phyloP scores from a whole-genome alignment of 2,888 invertebrate genomes.

The Priocnemis perturbator region DNA sequence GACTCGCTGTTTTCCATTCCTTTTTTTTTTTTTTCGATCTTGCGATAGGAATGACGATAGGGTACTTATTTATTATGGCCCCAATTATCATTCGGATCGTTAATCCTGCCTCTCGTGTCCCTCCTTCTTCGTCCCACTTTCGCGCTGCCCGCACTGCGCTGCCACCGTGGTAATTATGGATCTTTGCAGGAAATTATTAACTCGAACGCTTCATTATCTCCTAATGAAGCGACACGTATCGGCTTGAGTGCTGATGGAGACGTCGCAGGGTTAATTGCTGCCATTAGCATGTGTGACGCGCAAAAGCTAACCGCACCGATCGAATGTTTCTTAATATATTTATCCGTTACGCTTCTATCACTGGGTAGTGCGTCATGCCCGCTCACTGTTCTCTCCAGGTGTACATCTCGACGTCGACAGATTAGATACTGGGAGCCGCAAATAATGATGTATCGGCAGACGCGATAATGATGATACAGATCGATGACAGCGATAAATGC shows the following conservation, averaged over 20 bases:
- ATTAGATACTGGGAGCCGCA: too few relatives aligned
- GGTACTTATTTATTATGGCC: conserved; percentile 6
- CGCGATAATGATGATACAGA: too few relatives aligned
- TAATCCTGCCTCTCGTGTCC: conserved; percentile 9
- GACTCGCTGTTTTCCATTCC: conserved; percentile 23
- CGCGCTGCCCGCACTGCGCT: neutral
- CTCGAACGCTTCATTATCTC: conserved; percentile 61
- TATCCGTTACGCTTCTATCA: too few relatives aligned
- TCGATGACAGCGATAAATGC: too few relatives aligned
- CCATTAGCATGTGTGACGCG: conserved; percentile 43
- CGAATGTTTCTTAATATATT: neutral
- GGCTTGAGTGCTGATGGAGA: conserved; percentile 61
- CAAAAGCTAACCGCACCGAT: conserved; percentile 16
- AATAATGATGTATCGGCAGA: too few relatives aligned
- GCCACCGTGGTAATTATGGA: conserved; percentile 40
- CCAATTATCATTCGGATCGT: conserved; percentile 51
- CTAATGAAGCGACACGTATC: conserved; percentile 63
- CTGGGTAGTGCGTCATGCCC: too few relatives aligned
- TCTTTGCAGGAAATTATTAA: conserved; percentile 62
- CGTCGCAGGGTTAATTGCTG: conserved; percentile 64
- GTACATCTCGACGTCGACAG: too few relatives aligned
- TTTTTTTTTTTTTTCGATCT: neutral
- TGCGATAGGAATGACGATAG: neutral
- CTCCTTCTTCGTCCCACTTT: conserved; percentile 15
- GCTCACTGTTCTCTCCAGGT: too few relatives aligned